phyloP scores from a whole-genome alignment of 2,888 invertebrate species.

The Xestoiulus laeticollis region DNA sequence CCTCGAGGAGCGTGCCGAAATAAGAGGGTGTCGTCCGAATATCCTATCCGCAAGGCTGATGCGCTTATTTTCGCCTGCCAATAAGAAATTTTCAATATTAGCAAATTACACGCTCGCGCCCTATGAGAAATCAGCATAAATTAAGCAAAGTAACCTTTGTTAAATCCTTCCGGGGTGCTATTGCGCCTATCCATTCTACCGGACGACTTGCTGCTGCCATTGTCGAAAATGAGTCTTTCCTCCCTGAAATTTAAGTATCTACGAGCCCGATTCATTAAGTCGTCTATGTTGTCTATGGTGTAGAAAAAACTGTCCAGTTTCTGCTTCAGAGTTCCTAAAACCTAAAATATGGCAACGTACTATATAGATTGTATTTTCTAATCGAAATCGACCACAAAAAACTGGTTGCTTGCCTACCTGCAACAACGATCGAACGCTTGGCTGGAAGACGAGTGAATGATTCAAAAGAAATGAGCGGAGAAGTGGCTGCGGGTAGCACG shows the following conservation, averaged over 20 bases:
- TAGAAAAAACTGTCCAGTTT: slow-evolving; percentile 78
- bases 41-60: slow-evolving; percentile 76
- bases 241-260: slow-evolving; percentile 82
- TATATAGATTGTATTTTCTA: background rate
- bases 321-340: slow-evolving; percentile 81
- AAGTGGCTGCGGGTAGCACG: slow-evolving; percentile 88
- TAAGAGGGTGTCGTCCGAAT: slow-evolving; percentile 69
- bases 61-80: slow-evolving; percentile 73
- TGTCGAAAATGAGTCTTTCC: slow-evolving; percentile 69
- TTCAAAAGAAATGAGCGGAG: slow-evolving; percentile 87
- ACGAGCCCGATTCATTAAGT: slow-evolving; percentile 79
- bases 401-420: slow-evolving; percentile 72
- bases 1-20: slow-evolving; percentile 47
- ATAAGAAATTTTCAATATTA: background rate
- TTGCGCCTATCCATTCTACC: slow-evolving; percentile 50
- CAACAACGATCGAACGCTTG: slow-evolving; percentile 88
- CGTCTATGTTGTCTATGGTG: slow-evolving; percentile 66
- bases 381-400: background rate
- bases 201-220: background rate
- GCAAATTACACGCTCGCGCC: too few relatives aligned
- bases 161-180: slow-evolving; percentile 54
- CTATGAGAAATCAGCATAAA: too few relatives aligned
- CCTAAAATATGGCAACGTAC: slow-evolving; percentile 65
- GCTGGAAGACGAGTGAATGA: slow-evolving; percentile 84
- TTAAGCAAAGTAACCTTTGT: slow-evolving; percentile 10